Evolutionary conservation across 2,888 invertebrate species (phyloP), one percentile per base, ranked within the genome.

Genomic region (Pedicia rivosa): DNA sequence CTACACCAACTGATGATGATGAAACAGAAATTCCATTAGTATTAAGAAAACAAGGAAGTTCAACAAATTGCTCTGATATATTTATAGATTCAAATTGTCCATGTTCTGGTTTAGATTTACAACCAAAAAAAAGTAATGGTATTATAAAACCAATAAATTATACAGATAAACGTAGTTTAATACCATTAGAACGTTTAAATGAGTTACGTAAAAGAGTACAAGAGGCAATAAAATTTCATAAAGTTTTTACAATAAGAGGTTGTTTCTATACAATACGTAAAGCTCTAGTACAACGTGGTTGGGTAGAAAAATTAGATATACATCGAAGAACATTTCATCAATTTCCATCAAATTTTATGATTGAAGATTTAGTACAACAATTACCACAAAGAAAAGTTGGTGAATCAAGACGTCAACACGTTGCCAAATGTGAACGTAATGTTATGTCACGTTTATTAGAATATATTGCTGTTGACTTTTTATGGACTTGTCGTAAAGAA

Each of bases 401-500:
- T 10, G 61, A 62, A 40, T 66, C 47, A 50, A 62, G 56, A 50
- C 63, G 57, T 48, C 70, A 71, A 43, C 67, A 69, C 45, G 59
- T 72, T 7, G 63, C 68, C 3, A 77, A 72, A 59, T 74, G 78
- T 35, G 80, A 81, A 53, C 65, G 72, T 42, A 70, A 70, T 54
- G 72, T 77, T 35, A 68, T 82, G 51, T 80, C 77, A 4, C 69
- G 83, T 47, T 78, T 87, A 57, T 67, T 88, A 51, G 75, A 78
- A 47, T 77, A 80, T 49, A 74, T 78, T 48, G 73, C 78, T 1
- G 81, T 87, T 2, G 84, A 90, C 50, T 84, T 92, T 48, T 69
- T 91, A 24, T 92, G 92, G 90, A 87, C 87, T 32, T 77, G 84
- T 38, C 77, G 83, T 44, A 73, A 82, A 40, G 88, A 90, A 46